A percentile compares a stretch with the other conserved stretches of the same genome.
Conservation (phyloP, 2,888 invertebrate genomes). For the Spicauda simplicius region DNA sequence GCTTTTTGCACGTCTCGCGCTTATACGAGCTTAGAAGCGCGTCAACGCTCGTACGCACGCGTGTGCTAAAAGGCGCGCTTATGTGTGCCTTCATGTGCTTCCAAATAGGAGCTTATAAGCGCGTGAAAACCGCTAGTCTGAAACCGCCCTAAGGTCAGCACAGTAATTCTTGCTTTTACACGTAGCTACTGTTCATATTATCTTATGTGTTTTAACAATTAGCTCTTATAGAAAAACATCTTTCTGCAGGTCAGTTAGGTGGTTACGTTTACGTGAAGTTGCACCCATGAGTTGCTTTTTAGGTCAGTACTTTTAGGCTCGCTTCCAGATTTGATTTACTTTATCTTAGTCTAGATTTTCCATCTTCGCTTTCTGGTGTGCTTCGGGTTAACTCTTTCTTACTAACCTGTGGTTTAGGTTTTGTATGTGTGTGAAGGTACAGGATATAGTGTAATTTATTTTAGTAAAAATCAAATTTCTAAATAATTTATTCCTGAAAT, state of each 20-base stretch:
- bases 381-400: not conserved
- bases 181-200: constrained; percentile 23
- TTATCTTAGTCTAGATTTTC: constrained; percentile 28
- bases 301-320: constrained; percentile 77
- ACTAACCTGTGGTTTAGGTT: not conserved
- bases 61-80: too few species aligned
- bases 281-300: constrained; percentile 78
- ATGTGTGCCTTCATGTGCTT: too few species aligned
- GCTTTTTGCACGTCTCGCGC: too few species aligned
- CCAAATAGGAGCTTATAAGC: too few species aligned
- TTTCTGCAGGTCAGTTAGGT: constrained; percentile 78
- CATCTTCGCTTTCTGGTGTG: constrained; percentile 21
- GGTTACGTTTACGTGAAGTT: constrained; percentile 78
- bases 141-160: too few species aligned
- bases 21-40: too few species aligned
- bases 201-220: constrained; percentile 30
- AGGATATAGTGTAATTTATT: too few species aligned
- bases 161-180: not conserved
- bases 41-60: too few species aligned
- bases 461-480: too few species aligned
- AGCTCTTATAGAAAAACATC: constrained; percentile 48
- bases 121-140: too few species aligned
- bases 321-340: constrained; percentile 58
- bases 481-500: too few species aligned
- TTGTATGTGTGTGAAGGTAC: too few species aligned